These are phyloP conservation scores for Caerostris extrusa DNA, from an alignment of 1,140 invertebrate species.

Conservation along the genomic window DNA sequence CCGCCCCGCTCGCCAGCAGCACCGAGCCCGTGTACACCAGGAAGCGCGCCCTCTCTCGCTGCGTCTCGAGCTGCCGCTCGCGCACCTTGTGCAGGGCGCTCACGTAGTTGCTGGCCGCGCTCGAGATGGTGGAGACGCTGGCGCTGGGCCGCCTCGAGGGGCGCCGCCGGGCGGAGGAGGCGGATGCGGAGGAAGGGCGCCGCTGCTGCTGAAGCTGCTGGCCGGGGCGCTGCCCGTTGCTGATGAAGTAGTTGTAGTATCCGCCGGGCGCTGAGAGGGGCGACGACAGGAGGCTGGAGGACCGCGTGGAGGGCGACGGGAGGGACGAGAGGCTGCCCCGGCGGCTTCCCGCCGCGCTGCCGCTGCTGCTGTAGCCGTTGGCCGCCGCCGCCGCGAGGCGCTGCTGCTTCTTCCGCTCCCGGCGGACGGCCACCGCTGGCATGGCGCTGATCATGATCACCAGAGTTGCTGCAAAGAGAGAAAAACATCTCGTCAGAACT, in stretches of 20 bases:
- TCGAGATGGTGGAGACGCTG: slow-evolving; percentile 75
- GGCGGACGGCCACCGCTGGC: slow-evolving; percentile 79
- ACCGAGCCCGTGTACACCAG: slow-evolving; percentile 77
- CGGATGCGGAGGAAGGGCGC: slow-evolving; percentile 44
- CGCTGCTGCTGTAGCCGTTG: slow-evolving; percentile 73
- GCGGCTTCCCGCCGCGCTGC: slow-evolving; percentile 2
- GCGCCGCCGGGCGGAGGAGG: not conserved
- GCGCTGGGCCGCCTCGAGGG: slow-evolving; percentile 50
- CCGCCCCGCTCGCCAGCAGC: slow-evolving; percentile 76
- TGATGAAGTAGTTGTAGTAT: slow-evolving; percentile 74
- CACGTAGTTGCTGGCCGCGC: slow-evolving; percentile 75
- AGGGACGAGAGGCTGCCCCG: slow-evolving; percentile 74
- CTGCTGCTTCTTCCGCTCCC: slow-evolving; percentile 78
- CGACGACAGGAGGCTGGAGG: slow-evolving; percentile 67
- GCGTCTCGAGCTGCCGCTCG: slow-evolving; percentile 67
- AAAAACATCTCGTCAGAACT: not conserved
- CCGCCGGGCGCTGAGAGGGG: slow-evolving; percentile 59
- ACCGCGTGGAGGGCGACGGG: slow-evolving; percentile 67
- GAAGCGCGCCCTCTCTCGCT: slow-evolving; percentile 71
- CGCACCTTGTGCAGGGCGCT: slow-evolving; percentile 73
- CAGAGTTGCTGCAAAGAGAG: slow-evolving; percentile 57
- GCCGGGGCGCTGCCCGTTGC: not conserved
- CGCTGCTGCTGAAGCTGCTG: slow-evolving; percentile 29
- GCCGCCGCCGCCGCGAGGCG: slow-evolving; percentile 74
- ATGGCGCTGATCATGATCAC: slow-evolving; percentile 79